phyloP scores from a whole-genome alignment of 2,113 vertebrate genomes.

The Centropristis striata region DNA sequence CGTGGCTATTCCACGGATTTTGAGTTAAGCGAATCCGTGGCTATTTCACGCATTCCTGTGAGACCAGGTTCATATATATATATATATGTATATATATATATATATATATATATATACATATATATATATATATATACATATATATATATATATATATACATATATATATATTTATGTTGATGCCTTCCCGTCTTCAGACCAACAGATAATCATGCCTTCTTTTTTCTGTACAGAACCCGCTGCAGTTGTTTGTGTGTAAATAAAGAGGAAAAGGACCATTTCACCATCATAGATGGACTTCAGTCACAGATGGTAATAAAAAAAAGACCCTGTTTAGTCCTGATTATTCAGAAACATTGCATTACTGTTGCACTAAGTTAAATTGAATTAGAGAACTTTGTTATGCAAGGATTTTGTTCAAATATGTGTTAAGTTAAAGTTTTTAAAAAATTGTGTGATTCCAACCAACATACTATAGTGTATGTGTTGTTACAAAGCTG shows the following conservation, averaged over 20 bases:
- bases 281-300: slow-evolving; percentile 11
- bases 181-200: slow-evolving; percentile 16
- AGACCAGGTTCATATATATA: too few species aligned
- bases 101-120: too few species aligned
- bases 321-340: slow-evolving; percentile 47
- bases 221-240: slow-evolving; percentile 74
- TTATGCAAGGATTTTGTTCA: slow-evolving; percentile 39
- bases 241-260: slow-evolving; percentile 62
- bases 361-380: slow-evolving; percentile 32
- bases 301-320: slow-evolving; percentile 16
- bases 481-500: slow-evolving; percentile 15
- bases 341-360: slow-evolving; percentile 39
- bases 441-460: slow-evolving; percentile 23
- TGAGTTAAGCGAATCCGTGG: too few species aligned
- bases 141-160: too few species aligned
- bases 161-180: too few species aligned
- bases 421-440: slow-evolving; percentile 31
- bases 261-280: slow-evolving; percentile 44
- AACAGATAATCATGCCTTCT: slow-evolving; percentile 9
- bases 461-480: not conserved
- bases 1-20: too few species aligned
- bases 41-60: too few species aligned
- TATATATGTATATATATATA: too few species aligned
- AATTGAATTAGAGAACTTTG: slow-evolving; percentile 20
- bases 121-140: too few species aligned